Evolutionary conservation across 2,888 invertebrate species (phyloP), one percentile per base, ranked within the genome.

Genomic region (Patella caerulea): DNA sequence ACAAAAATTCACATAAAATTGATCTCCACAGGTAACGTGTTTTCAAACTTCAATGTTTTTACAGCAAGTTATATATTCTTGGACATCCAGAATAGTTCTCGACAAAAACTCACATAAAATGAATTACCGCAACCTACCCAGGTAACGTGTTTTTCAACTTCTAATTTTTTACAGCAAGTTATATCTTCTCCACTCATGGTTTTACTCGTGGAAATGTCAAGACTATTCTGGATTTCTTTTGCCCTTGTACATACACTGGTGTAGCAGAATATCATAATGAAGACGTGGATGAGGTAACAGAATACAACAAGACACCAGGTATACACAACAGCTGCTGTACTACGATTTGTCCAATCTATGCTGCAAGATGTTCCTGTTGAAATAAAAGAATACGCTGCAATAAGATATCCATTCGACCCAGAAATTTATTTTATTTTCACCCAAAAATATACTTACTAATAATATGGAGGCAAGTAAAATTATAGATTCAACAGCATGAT

Each of bases 321-420:
- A 73, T 81, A 83, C 17, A 80, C 73, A 24, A 77, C 45, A 52
- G 73, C 79, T 14, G 70, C 29, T 7, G 76, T 53, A 3, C 53
- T 71, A 0, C 52, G 24, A 45, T 73, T 76, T 1, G 70, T 54
- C 83, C 83, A 83, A 77, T 82, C 78, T 11, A 81, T 82, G 19
- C 78, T 81, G 73, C 83, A 83, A 53, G 83, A 79, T 14, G 83
- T 83, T 15, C 83, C 65, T 65, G 59, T 9, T 45, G 45, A 45
- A 7, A 45, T 7, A 45, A 4, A 1, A 45, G 9, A 45, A 45
- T 9, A 45, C 7, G 0, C 45, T 45, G 45, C 1, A 45, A 7
- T 45, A 45, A 45, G 45, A 9, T 45, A 9, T 45, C 9, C 7
- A 45, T 9, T 45, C 45, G 9, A 45, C 45, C 45, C 0, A 45